Evolutionary conservation across 2,113 vertebrate genomes (phyloP).

Genomic region (Nothocercus nigrocapillus): DNA sequence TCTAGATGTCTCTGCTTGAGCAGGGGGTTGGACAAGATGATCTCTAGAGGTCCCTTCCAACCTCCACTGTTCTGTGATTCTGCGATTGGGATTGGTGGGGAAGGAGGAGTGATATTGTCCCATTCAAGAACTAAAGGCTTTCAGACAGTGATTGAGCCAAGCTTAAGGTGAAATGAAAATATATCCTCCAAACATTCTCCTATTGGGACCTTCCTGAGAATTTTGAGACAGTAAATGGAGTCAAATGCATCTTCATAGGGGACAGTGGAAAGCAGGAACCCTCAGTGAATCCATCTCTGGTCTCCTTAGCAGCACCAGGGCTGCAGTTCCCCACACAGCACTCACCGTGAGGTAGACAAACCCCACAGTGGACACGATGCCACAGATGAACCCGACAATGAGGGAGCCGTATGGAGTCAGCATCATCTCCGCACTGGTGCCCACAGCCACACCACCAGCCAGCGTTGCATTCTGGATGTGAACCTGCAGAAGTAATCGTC

Average conservation of each 20-base stretch:
- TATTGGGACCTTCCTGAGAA: background rate
- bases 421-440: constrained; percentile 93
- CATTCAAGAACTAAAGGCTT: background rate
- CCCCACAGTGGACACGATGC: constrained; percentile 90
- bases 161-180: background rate
- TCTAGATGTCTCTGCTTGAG: too few relatives aligned
- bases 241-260: background rate
- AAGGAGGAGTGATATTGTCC: background rate
- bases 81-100: background rate
- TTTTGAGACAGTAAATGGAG: background rate
- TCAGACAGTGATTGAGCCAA: background rate
- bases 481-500: constrained; percentile 78
- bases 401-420: constrained; percentile 90
- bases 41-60: too few relatives aligned
- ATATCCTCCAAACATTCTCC: background rate
- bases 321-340: background rate
- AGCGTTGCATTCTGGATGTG: constrained; percentile 95
- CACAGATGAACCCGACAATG: constrained; percentile 88
- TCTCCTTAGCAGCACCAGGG: background rate
- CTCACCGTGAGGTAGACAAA: constrained; percentile 90
- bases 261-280: background rate
- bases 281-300: background rate
- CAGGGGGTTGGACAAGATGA: too few relatives aligned
- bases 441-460: constrained; percentile 92
- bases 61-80: too few relatives aligned